phyloP scores from a whole-genome alignment of 2,113 vertebrate genomes.

The Strix uralensis region DNA sequence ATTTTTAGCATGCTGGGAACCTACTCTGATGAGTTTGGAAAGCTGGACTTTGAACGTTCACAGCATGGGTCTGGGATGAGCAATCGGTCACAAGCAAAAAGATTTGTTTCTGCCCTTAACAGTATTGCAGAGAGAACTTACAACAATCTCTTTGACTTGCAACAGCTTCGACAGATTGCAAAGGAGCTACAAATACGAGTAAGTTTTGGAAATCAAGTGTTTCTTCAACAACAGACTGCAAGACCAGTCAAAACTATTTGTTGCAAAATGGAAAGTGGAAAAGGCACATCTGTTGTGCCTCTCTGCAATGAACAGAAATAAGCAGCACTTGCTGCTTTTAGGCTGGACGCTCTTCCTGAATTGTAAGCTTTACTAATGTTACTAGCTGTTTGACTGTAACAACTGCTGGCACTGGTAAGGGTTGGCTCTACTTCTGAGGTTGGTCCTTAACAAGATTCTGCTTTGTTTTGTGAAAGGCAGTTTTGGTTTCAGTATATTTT shows the following conservation, averaged over 20 bases:
- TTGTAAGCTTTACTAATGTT: not conserved
- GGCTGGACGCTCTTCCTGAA: not conserved
- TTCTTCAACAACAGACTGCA: not conserved
- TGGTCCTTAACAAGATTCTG: not conserved
- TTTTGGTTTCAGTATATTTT: not conserved
- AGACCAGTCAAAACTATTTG: not conserved
- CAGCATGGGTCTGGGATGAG: constrained; percentile 97
- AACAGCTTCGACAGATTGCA: constrained; percentile 84
- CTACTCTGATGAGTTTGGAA: constrained; percentile 93
- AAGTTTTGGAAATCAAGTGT: not conserved
- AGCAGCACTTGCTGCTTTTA: not conserved
- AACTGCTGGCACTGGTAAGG: not conserved
- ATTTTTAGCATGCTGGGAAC: constrained; percentile 87
- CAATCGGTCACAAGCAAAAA: constrained; percentile 87
- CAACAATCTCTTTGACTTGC: constrained; percentile 88
- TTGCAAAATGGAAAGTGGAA: not conserved
- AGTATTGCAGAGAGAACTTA: constrained; percentile 84
- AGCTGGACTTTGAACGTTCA: constrained; percentile 94
- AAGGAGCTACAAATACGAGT: constrained; percentile 86
- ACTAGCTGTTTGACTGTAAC: not conserved
- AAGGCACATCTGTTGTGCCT: not conserved
- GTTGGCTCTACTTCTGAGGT: not conserved
- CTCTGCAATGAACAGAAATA: not conserved
- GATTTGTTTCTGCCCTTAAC: constrained; percentile 87
- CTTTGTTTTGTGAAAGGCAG: not conserved